These are phyloP conservation scores for Rhegmatorhina hoffmannsi DNA, from an alignment of 2,113 vertebrate species.

Conservation along the genomic window DNA sequence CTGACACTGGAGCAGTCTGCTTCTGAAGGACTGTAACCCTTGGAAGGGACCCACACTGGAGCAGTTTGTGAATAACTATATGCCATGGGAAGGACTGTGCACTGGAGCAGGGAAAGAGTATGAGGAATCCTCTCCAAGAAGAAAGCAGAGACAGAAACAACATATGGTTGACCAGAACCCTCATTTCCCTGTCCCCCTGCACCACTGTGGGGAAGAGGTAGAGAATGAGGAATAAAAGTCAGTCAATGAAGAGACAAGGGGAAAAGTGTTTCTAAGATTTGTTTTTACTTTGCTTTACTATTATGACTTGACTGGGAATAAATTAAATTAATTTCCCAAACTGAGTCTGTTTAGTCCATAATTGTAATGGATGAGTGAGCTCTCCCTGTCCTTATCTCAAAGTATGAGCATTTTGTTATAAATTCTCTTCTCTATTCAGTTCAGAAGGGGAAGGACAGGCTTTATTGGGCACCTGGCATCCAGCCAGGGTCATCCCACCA, in stretches of 20 bases:
- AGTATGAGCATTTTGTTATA: background rate
- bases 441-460: background rate
- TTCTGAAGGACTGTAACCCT: background rate
- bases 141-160: background rate
- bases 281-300: background rate
- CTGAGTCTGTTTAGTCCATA: fast-evolving
- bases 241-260: background rate
- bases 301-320: background rate
- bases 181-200: fast-evolving
- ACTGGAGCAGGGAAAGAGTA: background rate
- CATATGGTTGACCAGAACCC: fast-evolving
- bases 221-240: background rate
- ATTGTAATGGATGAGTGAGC: background rate
- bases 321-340: background rate
- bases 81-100: background rate
- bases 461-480: background rate
- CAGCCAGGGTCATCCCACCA: too few species aligned
- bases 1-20: background rate
- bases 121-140: background rate
- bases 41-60: background rate
- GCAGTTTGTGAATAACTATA: background rate
- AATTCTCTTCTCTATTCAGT: background rate
- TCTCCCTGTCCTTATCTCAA: background rate
- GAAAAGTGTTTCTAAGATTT: background rate
- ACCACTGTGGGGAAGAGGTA: background rate